phyloP scores from a whole-genome alignment of 2,113 vertebrate species.

The Albula goreensis region DNA sequence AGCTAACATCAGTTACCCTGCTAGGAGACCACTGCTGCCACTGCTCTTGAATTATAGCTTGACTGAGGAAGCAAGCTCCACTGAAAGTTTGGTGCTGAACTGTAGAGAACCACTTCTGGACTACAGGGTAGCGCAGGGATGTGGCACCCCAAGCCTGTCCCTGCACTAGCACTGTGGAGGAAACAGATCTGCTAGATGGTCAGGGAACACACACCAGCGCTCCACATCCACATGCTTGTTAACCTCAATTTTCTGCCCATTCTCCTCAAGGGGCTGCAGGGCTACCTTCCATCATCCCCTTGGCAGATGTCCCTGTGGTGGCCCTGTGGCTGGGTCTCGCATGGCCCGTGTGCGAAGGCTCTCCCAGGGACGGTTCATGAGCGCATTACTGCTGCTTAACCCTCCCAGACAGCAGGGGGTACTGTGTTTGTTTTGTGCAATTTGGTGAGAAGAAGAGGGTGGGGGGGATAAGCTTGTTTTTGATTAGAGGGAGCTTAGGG shows the following conservation, averaged over 20 bases:
- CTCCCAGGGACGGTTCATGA: constrained; percentile 36
- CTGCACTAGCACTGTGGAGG: background rate
- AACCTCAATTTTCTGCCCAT: constrained; percentile 74
- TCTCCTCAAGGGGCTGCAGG: constrained; percentile 54
- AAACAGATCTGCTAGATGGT: constrained; percentile 54
- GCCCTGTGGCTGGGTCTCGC: constrained; percentile 53
- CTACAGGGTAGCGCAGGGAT: too few relatives aligned
- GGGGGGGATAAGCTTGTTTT: constrained; percentile 55
- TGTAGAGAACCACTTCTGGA: too few relatives aligned
- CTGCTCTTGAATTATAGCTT: too few relatives aligned
- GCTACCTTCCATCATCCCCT: constrained; percentile 58
- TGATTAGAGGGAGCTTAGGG: constrained; percentile 56
- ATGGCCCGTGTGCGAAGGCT: constrained; percentile 39
- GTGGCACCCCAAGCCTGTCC: too few relatives aligned
- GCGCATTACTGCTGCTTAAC: constrained; percentile 45
- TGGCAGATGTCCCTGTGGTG: constrained; percentile 54
- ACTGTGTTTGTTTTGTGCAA: constrained; percentile 55
- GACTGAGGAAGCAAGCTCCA: too few relatives aligned
- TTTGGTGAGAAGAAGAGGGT: background rate
- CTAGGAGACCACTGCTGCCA: too few relatives aligned
- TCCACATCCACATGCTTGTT: constrained; percentile 71
- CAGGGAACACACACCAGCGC: constrained; percentile 57
- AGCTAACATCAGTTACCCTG: too few relatives aligned
- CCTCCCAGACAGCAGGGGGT: constrained; percentile 47
- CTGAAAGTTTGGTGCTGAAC: too few relatives aligned